Evolutionary conservation across 2,797 vertebrate genomes (phyloP), one percentile per base, ranked within the genome.

Genomic region (Passerculus sandwichensis): DNA sequence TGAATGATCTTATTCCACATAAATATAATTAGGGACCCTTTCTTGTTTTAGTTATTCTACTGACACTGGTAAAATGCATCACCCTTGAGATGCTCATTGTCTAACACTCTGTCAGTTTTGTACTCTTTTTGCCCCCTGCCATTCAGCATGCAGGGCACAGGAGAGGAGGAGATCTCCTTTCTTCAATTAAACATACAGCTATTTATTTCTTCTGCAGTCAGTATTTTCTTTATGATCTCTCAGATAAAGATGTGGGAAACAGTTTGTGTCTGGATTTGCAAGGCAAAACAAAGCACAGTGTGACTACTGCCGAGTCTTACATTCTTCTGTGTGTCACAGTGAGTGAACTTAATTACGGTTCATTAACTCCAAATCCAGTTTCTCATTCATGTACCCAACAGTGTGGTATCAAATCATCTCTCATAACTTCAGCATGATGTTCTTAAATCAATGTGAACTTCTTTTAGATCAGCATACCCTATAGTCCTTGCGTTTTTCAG

Each of bases 311-410:
- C 56, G 25, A 94, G 86, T 75, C 85, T 72, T 85, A 70, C 87
- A 95, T 96, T 92, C 94, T 89, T 95, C 90, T 91, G 38, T 36
- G 69, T 93, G 94, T 93, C 92, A 96, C 95, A 95, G 92, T 64
- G 60, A 95, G 88, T 80, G 86, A 96, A 91, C 78, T 93, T 94
- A 96, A 97, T 93, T 93, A 97, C 0, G 61, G 91, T 94, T 97
- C 95, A 96, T 96, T 96, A 96, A 91, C 50, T 59, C 40, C 56
- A 34, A 93, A 94, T 93, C 72, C 91, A 92, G 66, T 80, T 89
- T 93, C 93, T 93, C 91, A 96, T 91, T 94, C 87, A 73, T 54
- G 64, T 85, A 62, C 38, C 83, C 65, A 82, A 67, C 82, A 91
- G 88, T 62, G 91, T 94, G 91, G 85, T 84, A 95, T 84, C 94